These are phyloP conservation scores for Sorex maritimensis DNA, from an alignment of 2,797 vertebrate genomes.

Conservation along the genomic window DNA sequence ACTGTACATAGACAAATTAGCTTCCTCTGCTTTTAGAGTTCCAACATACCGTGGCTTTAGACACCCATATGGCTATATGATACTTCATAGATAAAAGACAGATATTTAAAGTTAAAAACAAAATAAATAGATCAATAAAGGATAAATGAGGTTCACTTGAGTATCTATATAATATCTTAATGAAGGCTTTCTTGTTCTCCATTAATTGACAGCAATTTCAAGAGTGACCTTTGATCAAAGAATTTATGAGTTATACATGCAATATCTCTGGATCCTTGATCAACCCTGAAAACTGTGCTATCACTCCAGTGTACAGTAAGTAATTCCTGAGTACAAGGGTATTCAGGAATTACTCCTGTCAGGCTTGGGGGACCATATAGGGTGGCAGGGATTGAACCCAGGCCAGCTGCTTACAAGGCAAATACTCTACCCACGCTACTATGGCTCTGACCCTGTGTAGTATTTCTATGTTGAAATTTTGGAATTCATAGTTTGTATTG, in stretches of 20 bases:
- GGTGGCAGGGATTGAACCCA: too few relatives aligned
- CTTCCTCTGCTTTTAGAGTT: not conserved
- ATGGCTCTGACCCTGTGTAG: not conserved
- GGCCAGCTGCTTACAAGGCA: too few relatives aligned
- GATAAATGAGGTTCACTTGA: not conserved
- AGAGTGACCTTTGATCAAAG: not conserved
- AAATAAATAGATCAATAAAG: not conserved
- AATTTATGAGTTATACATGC: not conserved
- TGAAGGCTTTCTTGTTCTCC: not conserved
- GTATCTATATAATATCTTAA: not conserved
- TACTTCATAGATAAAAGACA: not conserved
- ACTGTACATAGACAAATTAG: not conserved
- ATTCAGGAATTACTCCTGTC: too few relatives aligned
- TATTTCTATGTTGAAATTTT: not conserved
- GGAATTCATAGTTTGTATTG: not conserved
- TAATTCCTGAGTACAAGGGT: too few relatives aligned
- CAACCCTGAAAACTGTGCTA: not conserved
- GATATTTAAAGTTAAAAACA: slow-evolving; percentile 26
- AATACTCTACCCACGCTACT: too few relatives aligned
- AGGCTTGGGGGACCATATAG: too few relatives aligned
- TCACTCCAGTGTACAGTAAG: too few relatives aligned
- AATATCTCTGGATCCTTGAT: not conserved
- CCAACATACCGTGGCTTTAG: not conserved
- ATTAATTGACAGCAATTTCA: not conserved
- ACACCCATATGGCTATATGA: not conserved